These are phyloP conservation scores for Phragmatobia fuliginosa DNA, from an alignment of 2,888 invertebrate species.

Conservation along the genomic window DNA sequence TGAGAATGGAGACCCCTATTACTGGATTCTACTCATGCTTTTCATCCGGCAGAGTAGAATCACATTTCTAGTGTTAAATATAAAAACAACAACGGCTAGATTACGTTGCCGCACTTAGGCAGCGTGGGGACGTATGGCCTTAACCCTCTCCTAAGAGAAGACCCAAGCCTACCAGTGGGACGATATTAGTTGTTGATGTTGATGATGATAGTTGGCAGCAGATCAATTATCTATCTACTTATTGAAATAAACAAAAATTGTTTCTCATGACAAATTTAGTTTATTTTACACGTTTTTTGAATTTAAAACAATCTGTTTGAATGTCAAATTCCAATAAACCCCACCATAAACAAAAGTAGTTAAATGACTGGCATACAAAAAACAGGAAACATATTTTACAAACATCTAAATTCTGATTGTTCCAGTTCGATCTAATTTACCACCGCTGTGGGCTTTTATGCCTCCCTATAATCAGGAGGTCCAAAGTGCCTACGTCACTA, in stretches of 20 bases:
- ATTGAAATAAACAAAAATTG: neutral
- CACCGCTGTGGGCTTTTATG: conserved; percentile 24
- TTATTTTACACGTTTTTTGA: neutral
- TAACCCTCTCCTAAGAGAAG: too few species aligned
- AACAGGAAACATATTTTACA: neutral
- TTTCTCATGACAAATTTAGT: neutral
- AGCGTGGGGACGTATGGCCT: too few species aligned
- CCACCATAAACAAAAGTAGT: neutral
- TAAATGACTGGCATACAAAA: neutral
- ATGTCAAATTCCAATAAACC: neutral
- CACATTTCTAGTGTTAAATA: too few species aligned
- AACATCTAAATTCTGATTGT: neutral
- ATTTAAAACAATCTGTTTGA: neutral
- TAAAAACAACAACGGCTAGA: too few species aligned
- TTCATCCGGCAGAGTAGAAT: too few species aligned
- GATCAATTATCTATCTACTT: neutral
- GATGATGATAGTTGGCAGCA: too few species aligned
- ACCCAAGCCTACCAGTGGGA: too few species aligned
- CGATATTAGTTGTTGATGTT: too few species aligned
- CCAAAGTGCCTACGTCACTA: conserved; percentile 60
- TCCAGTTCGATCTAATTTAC: conserved; percentile 10
- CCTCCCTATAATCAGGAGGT: conserved; percentile 48
- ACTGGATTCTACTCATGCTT: too few species aligned
- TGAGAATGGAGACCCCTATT: too few species aligned
- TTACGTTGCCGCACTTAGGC: too few species aligned